Evolutionary conservation across 2,113 vertebrate species (phyloP).

Genomic region (Asarcornis scutulata): DNA sequence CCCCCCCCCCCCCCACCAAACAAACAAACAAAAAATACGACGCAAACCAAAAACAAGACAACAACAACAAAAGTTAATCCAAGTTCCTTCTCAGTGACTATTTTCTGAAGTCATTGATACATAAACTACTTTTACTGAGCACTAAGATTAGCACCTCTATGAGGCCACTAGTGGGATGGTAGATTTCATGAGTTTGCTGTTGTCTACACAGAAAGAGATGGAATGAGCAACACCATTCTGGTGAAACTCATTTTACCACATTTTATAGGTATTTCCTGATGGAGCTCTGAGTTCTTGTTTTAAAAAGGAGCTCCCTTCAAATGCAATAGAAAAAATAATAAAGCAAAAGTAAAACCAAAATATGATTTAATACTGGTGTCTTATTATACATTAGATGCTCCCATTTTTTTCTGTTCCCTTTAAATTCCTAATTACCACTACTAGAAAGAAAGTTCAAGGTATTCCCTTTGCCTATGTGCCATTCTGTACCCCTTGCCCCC

Average conservation of each 20-base stretch:
- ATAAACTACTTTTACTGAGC: not conserved
- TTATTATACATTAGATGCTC: not conserved
- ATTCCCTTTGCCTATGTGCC: not conserved
- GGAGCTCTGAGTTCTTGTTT: not conserved
- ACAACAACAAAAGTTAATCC: not conserved
- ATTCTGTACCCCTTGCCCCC: fast-evolving
- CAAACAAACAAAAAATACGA: no score
- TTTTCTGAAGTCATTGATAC: not conserved
- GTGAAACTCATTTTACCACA: not conserved
- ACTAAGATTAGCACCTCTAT: not conserved
- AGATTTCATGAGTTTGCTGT: not conserved
- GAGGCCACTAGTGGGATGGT: not conserved
- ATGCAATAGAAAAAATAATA: not conserved
- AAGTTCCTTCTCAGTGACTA: not conserved
- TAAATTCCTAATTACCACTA: not conserved
- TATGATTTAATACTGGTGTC: not conserved
- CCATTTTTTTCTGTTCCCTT: not conserved
- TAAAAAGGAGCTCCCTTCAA: not conserved
- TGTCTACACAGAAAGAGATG: not conserved
- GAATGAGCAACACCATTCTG: not conserved
- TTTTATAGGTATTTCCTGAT: not conserved
- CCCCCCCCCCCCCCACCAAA: no score
- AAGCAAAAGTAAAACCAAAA: not conserved
- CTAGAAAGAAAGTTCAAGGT: not conserved
- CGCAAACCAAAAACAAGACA: no score